Evolutionary conservation across 1,140 invertebrate species (phyloP).

Genomic region (Wasmannia auropunctata): DNA sequence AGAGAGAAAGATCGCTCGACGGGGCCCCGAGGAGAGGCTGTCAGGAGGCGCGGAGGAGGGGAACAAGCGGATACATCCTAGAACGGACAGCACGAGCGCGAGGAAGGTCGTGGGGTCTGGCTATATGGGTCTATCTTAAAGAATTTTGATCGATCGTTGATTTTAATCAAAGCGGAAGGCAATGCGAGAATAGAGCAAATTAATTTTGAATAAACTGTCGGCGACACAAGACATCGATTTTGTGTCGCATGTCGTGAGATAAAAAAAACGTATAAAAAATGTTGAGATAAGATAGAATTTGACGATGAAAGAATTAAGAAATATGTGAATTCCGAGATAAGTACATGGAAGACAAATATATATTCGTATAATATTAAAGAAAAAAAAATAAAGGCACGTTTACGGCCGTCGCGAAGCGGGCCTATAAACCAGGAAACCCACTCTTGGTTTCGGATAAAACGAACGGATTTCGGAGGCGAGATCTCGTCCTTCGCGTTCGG

Average conservation of each 20-base stretch:
- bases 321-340: no score
- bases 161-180: neutral
- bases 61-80: neutral
- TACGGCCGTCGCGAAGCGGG: constrained; percentile 42
- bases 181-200: neutral
- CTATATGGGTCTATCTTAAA: neutral
- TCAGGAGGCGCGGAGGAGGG: neutral
- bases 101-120: neutral
- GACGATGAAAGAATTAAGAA: no score
- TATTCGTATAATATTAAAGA: neutral
- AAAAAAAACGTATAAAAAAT: no score
- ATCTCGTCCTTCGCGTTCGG: constrained; percentile 29
- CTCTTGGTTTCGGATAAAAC: constrained; percentile 80
- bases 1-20: constrained; percentile 60
- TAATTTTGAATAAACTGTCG: no score
- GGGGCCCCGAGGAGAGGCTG: constrained; percentile 20
- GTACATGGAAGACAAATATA: no score
- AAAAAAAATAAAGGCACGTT: neutral
- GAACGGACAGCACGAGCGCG: neutral
- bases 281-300: no score
- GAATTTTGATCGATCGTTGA: neutral
- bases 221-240: no score
- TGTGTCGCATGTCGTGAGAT: no score
- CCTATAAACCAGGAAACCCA: constrained; percentile 71
- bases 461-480: constrained; percentile 69